These are phyloP conservation scores for Xylophagus ater DNA, from an alignment of 2,888 invertebrate species.

Conservation along the genomic window DNA sequence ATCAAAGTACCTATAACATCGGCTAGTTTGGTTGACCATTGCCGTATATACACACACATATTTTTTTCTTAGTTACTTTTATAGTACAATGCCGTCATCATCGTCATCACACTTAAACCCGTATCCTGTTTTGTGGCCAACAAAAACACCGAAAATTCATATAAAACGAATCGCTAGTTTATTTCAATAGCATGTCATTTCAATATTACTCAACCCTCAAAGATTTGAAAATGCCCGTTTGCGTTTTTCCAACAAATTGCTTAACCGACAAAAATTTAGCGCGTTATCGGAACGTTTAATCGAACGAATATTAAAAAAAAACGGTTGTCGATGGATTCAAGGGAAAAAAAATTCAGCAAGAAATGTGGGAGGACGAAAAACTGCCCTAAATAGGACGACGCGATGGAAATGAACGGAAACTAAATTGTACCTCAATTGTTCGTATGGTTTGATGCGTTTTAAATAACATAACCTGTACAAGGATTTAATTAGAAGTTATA, in stretches of 20 bases:
- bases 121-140: no score
- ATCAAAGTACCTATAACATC: conserved; percentile 9
- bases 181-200: conserved; percentile 14
- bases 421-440: no score
- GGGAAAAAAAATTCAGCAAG: no score
- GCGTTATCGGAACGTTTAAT: conserved; percentile 19
- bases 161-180: neutral
- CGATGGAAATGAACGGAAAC: no score
- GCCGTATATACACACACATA: no score
- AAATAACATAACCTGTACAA: no score
- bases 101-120: neutral
- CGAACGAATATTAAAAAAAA: conserved; percentile 6
- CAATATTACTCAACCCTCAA: conserved; percentile 17
- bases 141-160: conserved; percentile 1
- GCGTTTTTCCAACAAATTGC: conserved; percentile 20
- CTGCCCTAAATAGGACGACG: no score
- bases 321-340: no score
- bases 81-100: conserved; percentile 1
- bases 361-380: no score
- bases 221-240: conserved; percentile 18
- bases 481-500: conserved; percentile 5
- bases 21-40: conserved; percentile 9
- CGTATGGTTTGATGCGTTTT: no score
- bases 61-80: no score
- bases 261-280: conserved; percentile 20